Evolutionary conservation across 2,797 vertebrate species (phyloP), one percentile per base, ranked within the genome.

Genomic region (Rhabdomys pumilio): DNA sequence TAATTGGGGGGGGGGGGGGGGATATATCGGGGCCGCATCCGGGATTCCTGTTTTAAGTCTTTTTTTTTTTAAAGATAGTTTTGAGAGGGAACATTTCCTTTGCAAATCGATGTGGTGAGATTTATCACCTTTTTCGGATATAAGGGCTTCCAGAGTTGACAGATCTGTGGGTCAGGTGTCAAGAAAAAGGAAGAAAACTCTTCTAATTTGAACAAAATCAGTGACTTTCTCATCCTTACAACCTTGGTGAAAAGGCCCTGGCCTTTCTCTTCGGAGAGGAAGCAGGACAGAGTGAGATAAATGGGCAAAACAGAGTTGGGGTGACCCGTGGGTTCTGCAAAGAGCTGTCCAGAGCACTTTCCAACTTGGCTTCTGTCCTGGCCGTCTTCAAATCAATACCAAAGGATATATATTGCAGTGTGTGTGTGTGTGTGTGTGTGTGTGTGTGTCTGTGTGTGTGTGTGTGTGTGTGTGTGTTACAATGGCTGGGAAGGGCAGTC

Each of bases 141-240:
- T 26, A 24, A 63, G 76, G 76, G 26, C 47, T 91, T 59, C 55
- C 59, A 61, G n/a, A 86, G 72, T 50, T 65, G 90, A 96, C 91
- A 80, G 87, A 84, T 85, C 84, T 53, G 69, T 63, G 44, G 93
- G 86, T 96, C 90, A 97, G 94, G 90, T 96, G 95, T 95, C 95
- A 92, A 19, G 85, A 94, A 96, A 89, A 93, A 50, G 90, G 72
- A 89, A 94, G 61, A 86, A 92, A 84, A 57, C 2, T 7, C 47
- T 88, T 82, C 67, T n/a, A 90, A 77, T 97, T 96, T 90, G 82
- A 72, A 90, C 50, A 88, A 93, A 91, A 89, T 65, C 38, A 7
- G 69, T 47, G 63, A 55, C 34, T 94, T 94, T 65, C n/a, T 11
- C 77, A 61, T 65, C 44, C 75, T 22, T 55, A 19, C 29, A 55